Evolutionary conservation across 2,888 invertebrate genomes (phyloP).

Genomic region (Archips crataeganus): DNA sequence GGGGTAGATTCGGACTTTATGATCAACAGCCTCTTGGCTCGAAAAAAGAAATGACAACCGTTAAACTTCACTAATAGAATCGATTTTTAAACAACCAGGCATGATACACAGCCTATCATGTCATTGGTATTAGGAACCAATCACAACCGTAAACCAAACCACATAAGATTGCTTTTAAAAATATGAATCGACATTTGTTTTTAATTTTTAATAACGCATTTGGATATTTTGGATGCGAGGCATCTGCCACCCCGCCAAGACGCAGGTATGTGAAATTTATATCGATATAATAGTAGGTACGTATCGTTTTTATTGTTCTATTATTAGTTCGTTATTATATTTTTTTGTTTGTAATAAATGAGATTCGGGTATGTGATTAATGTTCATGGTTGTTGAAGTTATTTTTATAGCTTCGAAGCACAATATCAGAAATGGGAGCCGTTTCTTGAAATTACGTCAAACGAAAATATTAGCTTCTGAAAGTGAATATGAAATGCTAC

Average conservation of each 20-base stretch:
- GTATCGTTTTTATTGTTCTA: slow-evolving; percentile 21
- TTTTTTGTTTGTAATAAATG: slow-evolving; percentile 49
- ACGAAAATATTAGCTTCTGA: no score
- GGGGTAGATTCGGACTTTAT: slow-evolving; percentile 62
- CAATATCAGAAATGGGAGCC: no score
- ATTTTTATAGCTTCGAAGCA: neutral
- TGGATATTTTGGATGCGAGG: slow-evolving; percentile 43
- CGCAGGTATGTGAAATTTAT: slow-evolving; percentile 54
- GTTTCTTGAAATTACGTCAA: no score
- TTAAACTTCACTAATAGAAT: slow-evolving; percentile 35
- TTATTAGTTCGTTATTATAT: slow-evolving; percentile 44
- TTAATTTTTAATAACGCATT: slow-evolving; percentile 49
- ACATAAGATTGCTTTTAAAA: slow-evolving; percentile 43
- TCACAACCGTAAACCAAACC: slow-evolving; percentile 30
- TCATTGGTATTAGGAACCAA: neutral
- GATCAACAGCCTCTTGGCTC: slow-evolving; percentile 44
- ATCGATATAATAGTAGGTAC: slow-evolving; percentile 53
- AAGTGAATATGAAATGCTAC: no score
- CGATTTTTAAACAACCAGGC: slow-evolving; percentile 35
- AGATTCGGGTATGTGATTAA: slow-evolving; percentile 45
- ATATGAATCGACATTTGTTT: slow-evolving; percentile 13
- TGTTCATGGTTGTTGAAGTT: slow-evolving; percentile 43
- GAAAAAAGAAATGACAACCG: slow-evolving; percentile 43
- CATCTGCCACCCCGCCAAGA: slow-evolving; percentile 72
- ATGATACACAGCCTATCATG: slow-evolving; percentile 4